Evolutionary conservation across 2,888 invertebrate genomes (phyloP).

Genomic region (Amblyjoppa proteus): DNA sequence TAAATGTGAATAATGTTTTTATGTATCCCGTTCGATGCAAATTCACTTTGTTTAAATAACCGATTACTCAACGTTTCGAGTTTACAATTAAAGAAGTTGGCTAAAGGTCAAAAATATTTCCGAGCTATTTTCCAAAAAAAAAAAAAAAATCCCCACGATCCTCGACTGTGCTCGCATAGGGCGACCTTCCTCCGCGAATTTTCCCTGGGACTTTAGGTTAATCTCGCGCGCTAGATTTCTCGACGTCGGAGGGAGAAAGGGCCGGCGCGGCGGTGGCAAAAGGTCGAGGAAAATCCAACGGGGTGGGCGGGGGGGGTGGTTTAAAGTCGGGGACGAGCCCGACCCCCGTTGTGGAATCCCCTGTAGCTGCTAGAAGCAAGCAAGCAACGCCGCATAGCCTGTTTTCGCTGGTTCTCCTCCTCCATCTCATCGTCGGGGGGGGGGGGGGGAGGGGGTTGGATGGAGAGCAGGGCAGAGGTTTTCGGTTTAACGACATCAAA

Average conservation of each 20-base stretch:
- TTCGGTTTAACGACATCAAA: conserved; percentile 80
- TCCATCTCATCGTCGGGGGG: conserved; percentile 16
- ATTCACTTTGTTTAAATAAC: too few species aligned
- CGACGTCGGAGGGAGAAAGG: conserved; percentile 17
- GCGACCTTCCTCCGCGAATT: not conserved
- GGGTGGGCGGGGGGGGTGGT: too few species aligned
- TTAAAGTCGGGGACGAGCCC: conserved; percentile 24
- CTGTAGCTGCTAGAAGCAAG: conserved; percentile 6
- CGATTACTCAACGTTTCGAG: too few species aligned
- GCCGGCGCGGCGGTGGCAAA: not conserved
- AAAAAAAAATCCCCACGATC: conserved; percentile 24
- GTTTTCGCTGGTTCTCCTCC: conserved; percentile 38
- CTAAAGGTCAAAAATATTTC: conserved; percentile 58
- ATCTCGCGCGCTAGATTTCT: conserved; percentile 52
- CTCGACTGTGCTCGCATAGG: not conserved
- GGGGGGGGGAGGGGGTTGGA: not conserved
- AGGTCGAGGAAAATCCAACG: too few species aligned
- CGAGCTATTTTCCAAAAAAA: conserved; percentile 29
- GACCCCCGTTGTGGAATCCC: conserved; percentile 34
- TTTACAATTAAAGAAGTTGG: not conserved
- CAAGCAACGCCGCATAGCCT: conserved; percentile 24
- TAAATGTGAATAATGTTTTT: too few species aligned
- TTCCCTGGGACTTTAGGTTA: conserved; percentile 8
- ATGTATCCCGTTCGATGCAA: too few species aligned
- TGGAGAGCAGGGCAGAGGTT: conserved; percentile 61